These are phyloP conservation scores for Seriola rivoliana DNA, from an alignment of 2,113 vertebrate species.

Conservation along the genomic window DNA sequence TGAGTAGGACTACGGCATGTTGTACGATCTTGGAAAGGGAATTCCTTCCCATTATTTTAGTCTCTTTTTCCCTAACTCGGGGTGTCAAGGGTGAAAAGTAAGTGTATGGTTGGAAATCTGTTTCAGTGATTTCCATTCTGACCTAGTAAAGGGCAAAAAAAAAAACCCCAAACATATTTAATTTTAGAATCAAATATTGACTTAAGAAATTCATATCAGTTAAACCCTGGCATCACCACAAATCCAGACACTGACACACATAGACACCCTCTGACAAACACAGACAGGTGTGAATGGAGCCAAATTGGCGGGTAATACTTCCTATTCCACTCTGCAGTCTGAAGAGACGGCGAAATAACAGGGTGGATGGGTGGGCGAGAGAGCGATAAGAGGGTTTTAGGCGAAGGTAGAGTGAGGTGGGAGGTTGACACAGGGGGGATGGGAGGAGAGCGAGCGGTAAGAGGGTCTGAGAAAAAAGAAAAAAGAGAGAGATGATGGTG, in stretches of 20 bases:
- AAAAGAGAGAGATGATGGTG: slow-evolving; percentile 60
- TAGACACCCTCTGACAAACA: slow-evolving; percentile 39
- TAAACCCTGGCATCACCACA: background rate
- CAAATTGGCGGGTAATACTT: slow-evolving; percentile 72
- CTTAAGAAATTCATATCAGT: slow-evolving; percentile 6
- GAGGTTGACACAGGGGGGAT: slow-evolving; percentile 58
- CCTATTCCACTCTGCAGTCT: slow-evolving; percentile 41
- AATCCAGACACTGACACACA: slow-evolving; percentile 23
- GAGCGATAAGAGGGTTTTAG: slow-evolving; percentile 70
- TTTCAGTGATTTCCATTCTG: background rate
- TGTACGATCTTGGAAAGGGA: slow-evolving; percentile 11
- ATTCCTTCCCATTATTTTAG: background rate
- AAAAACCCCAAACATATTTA: slow-evolving; percentile 2
- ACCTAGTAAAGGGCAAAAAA: background rate
- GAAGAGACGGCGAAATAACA: slow-evolving; percentile 65
- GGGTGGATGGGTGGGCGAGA: slow-evolving; percentile 54
- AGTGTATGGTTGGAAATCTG: background rate
- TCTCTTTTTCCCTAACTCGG: too few species aligned
- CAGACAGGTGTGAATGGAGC: slow-evolving; percentile 61
- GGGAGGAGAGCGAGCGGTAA: slow-evolving; percentile 37
- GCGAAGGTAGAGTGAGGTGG: slow-evolving; percentile 68
- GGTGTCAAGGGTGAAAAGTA: background rate
- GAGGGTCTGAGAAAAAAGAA: slow-evolving; percentile 45
- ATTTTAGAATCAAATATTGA: slow-evolving; percentile 3
- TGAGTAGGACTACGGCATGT: background rate